Percentiles rank a stretch among this genome's conserved stretches.
Evolutionary conservation across 2,888 invertebrate genomes (phyloP).

Genomic region (Strigamia transsilvanica): DNA sequence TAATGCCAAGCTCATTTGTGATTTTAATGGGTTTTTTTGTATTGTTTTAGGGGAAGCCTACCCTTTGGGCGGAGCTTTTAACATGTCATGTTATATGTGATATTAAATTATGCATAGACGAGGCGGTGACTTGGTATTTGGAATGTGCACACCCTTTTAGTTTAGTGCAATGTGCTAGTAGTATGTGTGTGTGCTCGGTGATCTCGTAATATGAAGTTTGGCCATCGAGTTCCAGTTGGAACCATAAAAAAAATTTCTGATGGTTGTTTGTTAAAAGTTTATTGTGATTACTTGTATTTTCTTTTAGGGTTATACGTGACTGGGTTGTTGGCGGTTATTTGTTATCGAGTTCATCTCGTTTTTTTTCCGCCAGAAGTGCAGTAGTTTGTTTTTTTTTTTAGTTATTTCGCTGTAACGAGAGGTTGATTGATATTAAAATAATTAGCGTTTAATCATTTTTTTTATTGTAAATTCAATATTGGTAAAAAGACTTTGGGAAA

Average conservation of each 20-base stretch:
- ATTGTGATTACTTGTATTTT: slow-evolving; percentile 33
- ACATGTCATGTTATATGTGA: background rate
- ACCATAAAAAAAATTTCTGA: background rate
- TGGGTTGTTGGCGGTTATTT: slow-evolving; percentile 1
- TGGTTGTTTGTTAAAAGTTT: slow-evolving; percentile 48
- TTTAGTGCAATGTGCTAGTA: slow-evolving; percentile 3
- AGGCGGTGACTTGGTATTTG: slow-evolving; percentile 35
- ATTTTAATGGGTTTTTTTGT: slow-evolving; percentile 12
- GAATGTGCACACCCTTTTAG: slow-evolving; percentile 13
- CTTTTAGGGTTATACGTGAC: slow-evolving; percentile 36
- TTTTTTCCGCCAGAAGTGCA: too few species aligned
- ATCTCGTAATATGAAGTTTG: slow-evolving; percentile 16
- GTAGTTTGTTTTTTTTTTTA: background rate
- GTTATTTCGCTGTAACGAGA: background rate
- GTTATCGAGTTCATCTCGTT: background rate
- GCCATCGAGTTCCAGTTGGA: slow-evolving; percentile 11
- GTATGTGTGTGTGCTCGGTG: slow-evolving; percentile 8
- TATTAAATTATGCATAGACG: slow-evolving; percentile 37
- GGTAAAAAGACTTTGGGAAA: background rate
- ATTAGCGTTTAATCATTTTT: background rate
- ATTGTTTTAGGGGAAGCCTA: slow-evolving; percentile 31
- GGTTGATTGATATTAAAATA: too few species aligned
- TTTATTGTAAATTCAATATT: background rate
- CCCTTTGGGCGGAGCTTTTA: slow-evolving; percentile 11
- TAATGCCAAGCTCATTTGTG: slow-evolving; percentile 40